Conservation (phyloP, 2,113 vertebrate species). For the Falco punctatus region DNA sequence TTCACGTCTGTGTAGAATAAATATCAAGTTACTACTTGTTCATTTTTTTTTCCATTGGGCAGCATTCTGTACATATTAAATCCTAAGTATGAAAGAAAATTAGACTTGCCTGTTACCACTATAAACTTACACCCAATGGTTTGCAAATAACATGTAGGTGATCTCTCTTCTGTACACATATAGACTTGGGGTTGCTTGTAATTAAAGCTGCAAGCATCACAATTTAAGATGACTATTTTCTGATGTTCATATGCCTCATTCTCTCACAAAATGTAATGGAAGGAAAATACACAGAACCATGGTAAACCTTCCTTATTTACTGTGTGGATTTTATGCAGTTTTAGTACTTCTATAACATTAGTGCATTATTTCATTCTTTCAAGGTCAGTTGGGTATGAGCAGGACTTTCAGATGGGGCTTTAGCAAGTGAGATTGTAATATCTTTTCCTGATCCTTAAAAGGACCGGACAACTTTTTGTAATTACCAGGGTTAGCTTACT, state of each 20-base stretch:
- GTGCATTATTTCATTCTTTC: neutral
- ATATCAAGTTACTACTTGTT: conserved; percentile 58
- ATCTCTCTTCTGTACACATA: conserved; percentile 71
- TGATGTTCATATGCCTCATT: conserved; percentile 28
- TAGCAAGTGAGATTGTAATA: neutral
- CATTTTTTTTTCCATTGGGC: conserved; percentile 36
- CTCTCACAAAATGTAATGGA: conserved; percentile 1
- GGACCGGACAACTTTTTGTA: neutral
- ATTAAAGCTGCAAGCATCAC: conserved; percentile 68
- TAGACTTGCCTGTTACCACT: conserved; percentile 76
- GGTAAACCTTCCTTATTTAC: conserved; percentile 11
- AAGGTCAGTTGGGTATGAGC: neutral
- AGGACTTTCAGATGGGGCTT: neutral
- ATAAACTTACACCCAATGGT: conserved; percentile 73
- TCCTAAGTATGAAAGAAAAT: conserved; percentile 75
- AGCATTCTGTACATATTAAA: conserved; percentile 51
- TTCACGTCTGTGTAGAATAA: conserved; percentile 39
- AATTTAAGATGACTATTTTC: conserved; percentile 42
- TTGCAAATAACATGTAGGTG: conserved; percentile 68
- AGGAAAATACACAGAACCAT: conserved; percentile 21
- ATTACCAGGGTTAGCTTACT: neutral
- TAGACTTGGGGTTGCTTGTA: conserved; percentile 58
- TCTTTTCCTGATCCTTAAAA: neutral
- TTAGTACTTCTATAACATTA: neutral
- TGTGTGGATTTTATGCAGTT: neutral